Evolutionary conservation across 2,888 invertebrate genomes (phyloP).

Genomic region (Hypsopygia costalis): DNA sequence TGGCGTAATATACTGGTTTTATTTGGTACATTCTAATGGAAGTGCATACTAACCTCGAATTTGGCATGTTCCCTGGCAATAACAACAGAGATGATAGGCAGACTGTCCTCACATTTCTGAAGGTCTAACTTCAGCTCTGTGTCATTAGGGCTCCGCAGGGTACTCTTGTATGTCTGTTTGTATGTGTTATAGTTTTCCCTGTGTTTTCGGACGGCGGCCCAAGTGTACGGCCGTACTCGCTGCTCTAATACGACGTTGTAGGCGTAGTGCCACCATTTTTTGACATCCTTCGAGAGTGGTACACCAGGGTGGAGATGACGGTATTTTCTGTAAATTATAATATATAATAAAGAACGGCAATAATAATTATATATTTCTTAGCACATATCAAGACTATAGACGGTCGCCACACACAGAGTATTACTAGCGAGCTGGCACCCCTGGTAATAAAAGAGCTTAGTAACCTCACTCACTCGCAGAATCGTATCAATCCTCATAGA

Average conservation of each 20-base stretch:
- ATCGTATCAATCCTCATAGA: no score
- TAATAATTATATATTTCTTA: no score
- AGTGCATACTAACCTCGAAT: constrained; percentile 83
- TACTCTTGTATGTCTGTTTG: constrained; percentile 84
- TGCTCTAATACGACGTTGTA: constrained; percentile 86
- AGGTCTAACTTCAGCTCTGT: constrained; percentile 87
- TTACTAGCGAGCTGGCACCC: no score
- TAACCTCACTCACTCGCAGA: no score
- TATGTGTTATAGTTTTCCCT: constrained; percentile 85
- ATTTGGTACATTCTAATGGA: no score
- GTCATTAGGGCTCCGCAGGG: constrained; percentile 85
- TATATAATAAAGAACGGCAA: background rate
- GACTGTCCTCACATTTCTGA: constrained; percentile 86
- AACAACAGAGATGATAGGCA: constrained; percentile 87
- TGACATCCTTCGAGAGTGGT: constrained; percentile 78
- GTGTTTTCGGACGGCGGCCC: constrained; percentile 85
- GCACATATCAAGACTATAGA: no score
- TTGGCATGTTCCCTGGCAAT: constrained; percentile 90
- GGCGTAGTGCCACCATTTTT: constrained; percentile 89
- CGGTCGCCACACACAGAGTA: no score
- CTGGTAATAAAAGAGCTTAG: no score
- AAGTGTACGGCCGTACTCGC: constrained; percentile 86
- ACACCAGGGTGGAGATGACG: constrained; percentile 82
- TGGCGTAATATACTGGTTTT: no score
- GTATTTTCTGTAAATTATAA: constrained; percentile 69